Evolutionary conservation across 2,113 vertebrate genomes (phyloP).

Genomic region (Strix uralensis): DNA sequence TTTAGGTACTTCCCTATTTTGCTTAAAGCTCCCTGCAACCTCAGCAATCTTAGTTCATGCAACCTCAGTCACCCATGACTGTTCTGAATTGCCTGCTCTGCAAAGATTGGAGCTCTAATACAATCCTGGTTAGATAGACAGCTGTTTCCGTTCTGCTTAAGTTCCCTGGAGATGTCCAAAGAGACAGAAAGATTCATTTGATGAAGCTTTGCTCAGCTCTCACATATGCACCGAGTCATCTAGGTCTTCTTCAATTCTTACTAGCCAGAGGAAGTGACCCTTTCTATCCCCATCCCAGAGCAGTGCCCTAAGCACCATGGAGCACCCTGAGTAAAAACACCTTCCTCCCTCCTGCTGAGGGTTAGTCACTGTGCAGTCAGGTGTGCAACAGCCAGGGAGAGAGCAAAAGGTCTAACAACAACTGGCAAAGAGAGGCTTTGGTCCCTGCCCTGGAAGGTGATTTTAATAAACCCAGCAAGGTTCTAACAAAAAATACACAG

Average conservation of each 20-base stretch:
- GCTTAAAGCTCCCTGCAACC: background rate
- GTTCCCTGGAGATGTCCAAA: background rate
- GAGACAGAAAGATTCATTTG: background rate
- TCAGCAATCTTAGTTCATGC: background rate
- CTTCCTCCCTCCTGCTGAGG: background rate
- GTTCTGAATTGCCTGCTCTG: background rate
- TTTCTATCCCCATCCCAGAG: background rate
- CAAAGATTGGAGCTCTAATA: background rate
- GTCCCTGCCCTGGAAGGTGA: background rate
- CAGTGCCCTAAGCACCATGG: background rate
- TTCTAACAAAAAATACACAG: background rate
- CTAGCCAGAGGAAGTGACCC: background rate
- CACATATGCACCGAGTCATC: accelerated
- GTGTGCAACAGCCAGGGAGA: background rate
- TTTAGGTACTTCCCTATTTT: background rate
- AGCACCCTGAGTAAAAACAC: background rate
- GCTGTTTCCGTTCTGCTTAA: background rate
- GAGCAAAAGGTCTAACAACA: background rate
- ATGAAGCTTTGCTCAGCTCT: background rate
- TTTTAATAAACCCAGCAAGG: background rate
- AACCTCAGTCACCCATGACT: background rate
- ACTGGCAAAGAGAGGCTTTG: background rate
- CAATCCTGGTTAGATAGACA: background rate
- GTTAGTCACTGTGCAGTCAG: background rate
- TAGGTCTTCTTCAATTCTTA: background rate